Conservation (phyloP, 2,888 invertebrate species). For the Eristalis pertinax region DNA sequence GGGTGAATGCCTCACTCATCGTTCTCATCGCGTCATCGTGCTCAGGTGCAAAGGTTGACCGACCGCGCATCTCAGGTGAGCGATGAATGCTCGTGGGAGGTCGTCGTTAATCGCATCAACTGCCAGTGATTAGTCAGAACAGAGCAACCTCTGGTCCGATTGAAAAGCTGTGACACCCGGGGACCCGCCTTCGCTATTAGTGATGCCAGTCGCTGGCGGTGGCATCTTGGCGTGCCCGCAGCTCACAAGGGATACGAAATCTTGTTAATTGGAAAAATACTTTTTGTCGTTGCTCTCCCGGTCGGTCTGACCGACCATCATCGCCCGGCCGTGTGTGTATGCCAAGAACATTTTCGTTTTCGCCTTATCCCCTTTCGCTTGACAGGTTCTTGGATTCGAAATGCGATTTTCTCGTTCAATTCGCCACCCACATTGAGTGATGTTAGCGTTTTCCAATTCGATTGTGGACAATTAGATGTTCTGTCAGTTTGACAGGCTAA, state of each 20-base stretch:
- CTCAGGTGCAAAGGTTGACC: constrained; percentile 2
- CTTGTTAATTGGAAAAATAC: constrained; percentile 68
- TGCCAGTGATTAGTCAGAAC: constrained; percentile 8
- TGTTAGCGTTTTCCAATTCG: background rate
- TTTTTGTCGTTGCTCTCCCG: constrained; percentile 40
- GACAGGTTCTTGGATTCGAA: constrained; percentile 21
- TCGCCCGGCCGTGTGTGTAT: constrained; percentile 13
- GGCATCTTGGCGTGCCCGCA: constrained; percentile 37
- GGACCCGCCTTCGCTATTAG: constrained; percentile 5
- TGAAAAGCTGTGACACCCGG: background rate
- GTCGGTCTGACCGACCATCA: too few relatives aligned
- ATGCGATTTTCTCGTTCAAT: constrained; percentile 4
- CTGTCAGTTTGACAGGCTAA: background rate
- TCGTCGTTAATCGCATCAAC: constrained; percentile 28
- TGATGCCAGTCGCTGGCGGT: constrained; percentile 32
- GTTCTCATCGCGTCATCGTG: background rate
- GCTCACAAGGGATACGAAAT: constrained; percentile 38
- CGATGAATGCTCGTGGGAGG: background rate
- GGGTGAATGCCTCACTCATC: background rate
- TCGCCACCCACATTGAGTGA: background rate
- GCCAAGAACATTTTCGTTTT: constrained; percentile 56
- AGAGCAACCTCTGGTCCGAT: background rate
- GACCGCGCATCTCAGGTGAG: background rate
- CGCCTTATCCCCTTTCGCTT: constrained; percentile 7
- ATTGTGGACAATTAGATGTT: background rate